Conservation (phyloP, 2,888 invertebrate genomes). For the Opisthograptis luteolata region DNA sequence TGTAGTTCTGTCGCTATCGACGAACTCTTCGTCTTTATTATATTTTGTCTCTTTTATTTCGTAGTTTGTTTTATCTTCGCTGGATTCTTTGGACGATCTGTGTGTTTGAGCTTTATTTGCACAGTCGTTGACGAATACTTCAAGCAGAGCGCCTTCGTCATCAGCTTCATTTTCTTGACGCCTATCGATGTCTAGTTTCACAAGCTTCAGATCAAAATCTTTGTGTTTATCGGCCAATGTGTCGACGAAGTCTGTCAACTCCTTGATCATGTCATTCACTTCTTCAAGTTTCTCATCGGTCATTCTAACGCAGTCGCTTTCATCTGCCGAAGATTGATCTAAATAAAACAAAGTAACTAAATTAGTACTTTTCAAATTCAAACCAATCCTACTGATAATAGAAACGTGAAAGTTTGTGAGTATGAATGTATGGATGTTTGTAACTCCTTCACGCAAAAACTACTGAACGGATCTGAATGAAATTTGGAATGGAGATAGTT, state of each 20-base stretch:
- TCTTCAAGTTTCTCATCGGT: background rate
- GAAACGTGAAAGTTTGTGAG: no score
- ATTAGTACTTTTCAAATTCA: no score
- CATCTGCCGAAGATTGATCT: background rate
- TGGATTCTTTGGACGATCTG: background rate
- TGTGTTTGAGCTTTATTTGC: background rate
- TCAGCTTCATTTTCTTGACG: background rate
- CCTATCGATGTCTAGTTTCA: constrained; percentile 5
- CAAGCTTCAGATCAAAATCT: background rate
- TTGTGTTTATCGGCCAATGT: background rate
- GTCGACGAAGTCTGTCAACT: background rate
- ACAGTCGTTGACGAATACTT: constrained; percentile 5
- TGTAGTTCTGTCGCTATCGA: background rate
- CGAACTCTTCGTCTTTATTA: background rate
- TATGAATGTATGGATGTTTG: no score
- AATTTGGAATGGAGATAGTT: no score
- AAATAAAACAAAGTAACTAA: background rate
- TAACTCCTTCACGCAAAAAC: no score
- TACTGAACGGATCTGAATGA: no score
- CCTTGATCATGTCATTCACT: constrained; percentile 1
- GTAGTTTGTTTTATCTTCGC: background rate
- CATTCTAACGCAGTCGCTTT: constrained; percentile 4
- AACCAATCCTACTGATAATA: no score
- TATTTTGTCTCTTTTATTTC: background rate
- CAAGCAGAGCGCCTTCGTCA: background rate